A percentile compares a stretch with the other conserved stretches of the same genome.
phyloP scores from a whole-genome alignment of 2,888 invertebrate species.

The Teinopalpus imperialis region DNA sequence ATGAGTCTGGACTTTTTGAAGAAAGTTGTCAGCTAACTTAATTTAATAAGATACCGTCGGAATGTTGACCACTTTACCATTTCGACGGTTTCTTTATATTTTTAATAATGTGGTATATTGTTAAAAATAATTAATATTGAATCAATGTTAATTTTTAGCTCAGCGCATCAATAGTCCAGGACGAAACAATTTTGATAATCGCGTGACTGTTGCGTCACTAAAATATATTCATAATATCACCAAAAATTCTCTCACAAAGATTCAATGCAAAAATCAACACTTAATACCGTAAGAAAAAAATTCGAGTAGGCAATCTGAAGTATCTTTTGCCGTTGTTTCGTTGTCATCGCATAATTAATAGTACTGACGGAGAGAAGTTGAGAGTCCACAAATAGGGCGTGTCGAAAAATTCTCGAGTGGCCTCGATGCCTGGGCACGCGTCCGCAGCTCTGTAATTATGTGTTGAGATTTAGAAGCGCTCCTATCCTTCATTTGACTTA shows the following conservation, averaged over 20 bases:
- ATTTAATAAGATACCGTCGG: not conserved
- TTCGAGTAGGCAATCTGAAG: not conserved
- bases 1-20: slow-evolving; percentile 1
- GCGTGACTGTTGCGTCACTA: too few relatives aligned
- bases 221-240: too few relatives aligned
- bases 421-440: slow-evolving; percentile 48
- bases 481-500: slow-evolving; percentile 52
- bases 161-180: too few relatives aligned
- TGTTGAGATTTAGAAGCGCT: slow-evolving; percentile 58
- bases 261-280: not conserved
- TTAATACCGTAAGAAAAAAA: not conserved
- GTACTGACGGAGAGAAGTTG: slow-evolving; percentile 14
- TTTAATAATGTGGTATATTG: too few relatives aligned
- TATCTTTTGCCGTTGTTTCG: slow-evolving; percentile 3
- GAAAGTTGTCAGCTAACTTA: slow-evolving; percentile 1
- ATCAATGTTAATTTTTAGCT: too few relatives aligned
- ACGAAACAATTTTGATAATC: too few relatives aligned
- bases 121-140: too few relatives aligned
- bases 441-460: slow-evolving; percentile 51
- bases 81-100: too few relatives aligned
- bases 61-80: too few relatives aligned
- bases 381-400: slow-evolving; percentile 37
- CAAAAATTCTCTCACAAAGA: too few relatives aligned
- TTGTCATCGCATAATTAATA: slow-evolving; percentile 19
- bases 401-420: slow-evolving; percentile 53